Percentiles rank a stretch among this genome's conserved stretches.
phyloP scores from a whole-genome alignment of 2,888 invertebrate species.

The Stegana nigrithorax region DNA sequence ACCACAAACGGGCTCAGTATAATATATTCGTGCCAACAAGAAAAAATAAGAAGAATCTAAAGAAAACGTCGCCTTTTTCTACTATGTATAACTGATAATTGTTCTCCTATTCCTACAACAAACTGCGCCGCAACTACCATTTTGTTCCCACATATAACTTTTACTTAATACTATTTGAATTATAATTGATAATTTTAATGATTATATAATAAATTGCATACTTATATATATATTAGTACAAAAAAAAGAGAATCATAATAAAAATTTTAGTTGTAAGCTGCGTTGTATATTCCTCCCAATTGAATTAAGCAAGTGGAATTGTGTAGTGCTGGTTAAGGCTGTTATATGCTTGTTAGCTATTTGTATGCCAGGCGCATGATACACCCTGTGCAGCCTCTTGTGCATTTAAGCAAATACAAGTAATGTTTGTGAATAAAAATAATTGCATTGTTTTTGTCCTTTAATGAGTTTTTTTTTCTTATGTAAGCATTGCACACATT shows the following conservation, averaged over 20 bases:
- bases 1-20: too few relatives aligned
- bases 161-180: background rate
- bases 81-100: background rate
- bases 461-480: background rate
- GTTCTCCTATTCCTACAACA: background rate
- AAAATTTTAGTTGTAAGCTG: background rate
- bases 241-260: background rate
- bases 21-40: too few relatives aligned
- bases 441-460: constrained; percentile 3
- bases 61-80: too few relatives aligned
- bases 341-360: background rate
- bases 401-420: too few relatives aligned
- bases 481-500: background rate
- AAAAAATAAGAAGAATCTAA: too few relatives aligned
- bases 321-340: too few relatives aligned
- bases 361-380: background rate
- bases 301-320: too few relatives aligned
- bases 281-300: background rate
- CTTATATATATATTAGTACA: too few relatives aligned
- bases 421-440: too few relatives aligned
- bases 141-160: background rate
- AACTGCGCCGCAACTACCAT: background rate
- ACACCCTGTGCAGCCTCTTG: too few relatives aligned
- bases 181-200: too few relatives aligned
- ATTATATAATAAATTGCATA: background rate